phyloP scores from a whole-genome alignment of 2,797 vertebrate species.

The Hyperoplus immaculatus region DNA sequence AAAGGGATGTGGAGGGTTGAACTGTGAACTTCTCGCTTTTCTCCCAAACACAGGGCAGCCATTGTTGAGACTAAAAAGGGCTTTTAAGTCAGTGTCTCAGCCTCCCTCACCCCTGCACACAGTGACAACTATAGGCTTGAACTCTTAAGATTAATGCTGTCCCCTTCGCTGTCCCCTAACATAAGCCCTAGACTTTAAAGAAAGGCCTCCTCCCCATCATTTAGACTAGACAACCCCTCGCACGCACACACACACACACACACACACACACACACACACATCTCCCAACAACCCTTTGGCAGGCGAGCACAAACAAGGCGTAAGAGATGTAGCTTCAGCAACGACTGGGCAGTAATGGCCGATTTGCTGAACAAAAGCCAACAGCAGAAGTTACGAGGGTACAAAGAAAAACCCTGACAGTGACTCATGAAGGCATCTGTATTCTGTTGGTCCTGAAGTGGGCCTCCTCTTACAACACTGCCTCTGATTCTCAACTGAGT shows the following conservation, averaged over 20 bases:
- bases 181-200: slow-evolving; percentile 77
- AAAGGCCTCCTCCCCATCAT: slow-evolving; percentile 87
- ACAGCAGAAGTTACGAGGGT: slow-evolving; percentile 41
- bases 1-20: slow-evolving; percentile 55
- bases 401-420: slow-evolving; percentile 24
- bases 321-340: slow-evolving; percentile 67
- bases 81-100: slow-evolving; percentile 65
- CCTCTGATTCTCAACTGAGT: too few species aligned
- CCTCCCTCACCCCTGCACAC: slow-evolving; percentile 48
- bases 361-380: slow-evolving; percentile 54
- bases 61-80: slow-evolving; percentile 68
- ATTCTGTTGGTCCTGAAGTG: slow-evolving; percentile 10
- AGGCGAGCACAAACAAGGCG: slow-evolving; percentile 69
- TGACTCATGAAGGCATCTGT: slow-evolving; percentile 48
- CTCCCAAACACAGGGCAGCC: slow-evolving; percentile 60
- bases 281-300: slow-evolving; percentile 63
- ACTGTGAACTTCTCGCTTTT: slow-evolving; percentile 57
- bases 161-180: slow-evolving; percentile 76
- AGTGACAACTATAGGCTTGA: slow-evolving; percentile 87
- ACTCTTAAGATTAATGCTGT: slow-evolving; percentile 86
- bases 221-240: slow-evolving; percentile 67
- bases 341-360: slow-evolving; percentile 46
- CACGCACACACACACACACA: slow-evolving; percentile 55
- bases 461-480: slow-evolving; percentile 24
- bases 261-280: slow-evolving; percentile 65